phyloP scores from a whole-genome alignment of 2,113 vertebrate species.

The Hemichromis elongatus region DNA sequence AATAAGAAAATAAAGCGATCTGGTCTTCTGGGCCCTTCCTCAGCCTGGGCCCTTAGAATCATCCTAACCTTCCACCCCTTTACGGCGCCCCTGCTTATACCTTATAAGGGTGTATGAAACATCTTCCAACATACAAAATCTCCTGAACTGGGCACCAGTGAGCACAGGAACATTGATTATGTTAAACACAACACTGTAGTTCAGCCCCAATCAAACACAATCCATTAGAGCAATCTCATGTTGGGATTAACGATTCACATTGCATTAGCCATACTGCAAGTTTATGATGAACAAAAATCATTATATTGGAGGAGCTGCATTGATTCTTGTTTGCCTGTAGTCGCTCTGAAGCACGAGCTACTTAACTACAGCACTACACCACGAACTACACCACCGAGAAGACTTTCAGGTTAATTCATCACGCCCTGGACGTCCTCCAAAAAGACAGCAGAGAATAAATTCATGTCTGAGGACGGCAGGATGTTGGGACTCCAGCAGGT shows the following conservation, averaged over 20 bases:
- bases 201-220: neutral
- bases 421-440: constrained; percentile 63
- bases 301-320: neutral
- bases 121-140: neutral
- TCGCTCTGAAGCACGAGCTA: neutral
- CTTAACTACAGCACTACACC: neutral
- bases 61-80: too few species aligned
- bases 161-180: neutral
- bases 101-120: neutral
- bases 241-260: constrained; percentile 13
- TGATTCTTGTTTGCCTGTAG: neutral
- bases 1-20: too few species aligned
- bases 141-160: neutral
- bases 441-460: constrained; percentile 45
- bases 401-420: constrained; percentile 39
- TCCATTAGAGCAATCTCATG: neutral
- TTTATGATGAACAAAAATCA: neutral
- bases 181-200: neutral
- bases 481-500: constrained; percentile 51
- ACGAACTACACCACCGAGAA: neutral
- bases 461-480: constrained; percentile 33
- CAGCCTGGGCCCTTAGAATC: too few species aligned
- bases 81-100: too few species aligned
- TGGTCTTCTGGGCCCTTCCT: too few species aligned
- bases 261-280: neutral